Percentiles rank a stretch among this genome's conserved stretches.
phyloP scores from a whole-genome alignment of 1,140 invertebrate genomes.

The Musca vetustissima region DNA sequence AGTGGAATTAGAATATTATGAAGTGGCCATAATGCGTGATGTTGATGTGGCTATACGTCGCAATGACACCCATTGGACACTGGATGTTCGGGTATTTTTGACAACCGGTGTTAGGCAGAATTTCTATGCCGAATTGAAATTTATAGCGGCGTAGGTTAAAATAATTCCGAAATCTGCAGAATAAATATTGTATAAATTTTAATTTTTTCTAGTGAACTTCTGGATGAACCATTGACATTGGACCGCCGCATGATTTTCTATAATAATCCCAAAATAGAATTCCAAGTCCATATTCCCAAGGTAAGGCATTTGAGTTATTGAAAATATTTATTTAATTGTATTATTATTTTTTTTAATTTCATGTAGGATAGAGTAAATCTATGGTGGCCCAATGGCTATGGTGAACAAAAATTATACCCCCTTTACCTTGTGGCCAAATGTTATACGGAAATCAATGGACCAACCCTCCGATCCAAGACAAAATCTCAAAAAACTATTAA shows the following conservation, averaged over 20 bases:
- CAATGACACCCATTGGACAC: constrained; percentile 53
- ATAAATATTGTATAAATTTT: background rate
- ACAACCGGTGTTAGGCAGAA: constrained; percentile 49
- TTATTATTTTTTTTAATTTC: background rate
- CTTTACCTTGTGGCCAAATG: constrained; percentile 59
- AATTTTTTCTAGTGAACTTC: constrained; percentile 33
- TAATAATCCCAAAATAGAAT: constrained; percentile 32
- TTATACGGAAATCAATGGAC: constrained; percentile 29
- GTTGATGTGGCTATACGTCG: constrained; percentile 56
- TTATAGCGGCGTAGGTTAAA: constrained; percentile 36
- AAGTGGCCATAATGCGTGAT: constrained; percentile 59
- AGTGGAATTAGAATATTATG: constrained; percentile 59
- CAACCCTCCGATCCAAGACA: constrained; percentile 37
- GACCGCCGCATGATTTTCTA: constrained; percentile 28
- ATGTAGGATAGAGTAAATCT: constrained; percentile 50
- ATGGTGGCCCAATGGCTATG: constrained; percentile 97
- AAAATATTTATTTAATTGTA: background rate
- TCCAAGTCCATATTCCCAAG: constrained; percentile 41
- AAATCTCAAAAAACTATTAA: constrained; percentile 56
- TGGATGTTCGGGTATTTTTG: constrained; percentile 59
- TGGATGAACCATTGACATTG: constrained; percentile 33
- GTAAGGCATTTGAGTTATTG: constrained; percentile 30
- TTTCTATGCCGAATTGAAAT: constrained; percentile 36
- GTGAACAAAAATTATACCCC: constrained; percentile 75
- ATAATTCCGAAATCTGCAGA: background rate